A percentile compares a stretch with the other conserved stretches of the same genome.
Evolutionary conservation across 2,888 invertebrate species (phyloP).

Genomic region (Dryadula phaetusa): DNA sequence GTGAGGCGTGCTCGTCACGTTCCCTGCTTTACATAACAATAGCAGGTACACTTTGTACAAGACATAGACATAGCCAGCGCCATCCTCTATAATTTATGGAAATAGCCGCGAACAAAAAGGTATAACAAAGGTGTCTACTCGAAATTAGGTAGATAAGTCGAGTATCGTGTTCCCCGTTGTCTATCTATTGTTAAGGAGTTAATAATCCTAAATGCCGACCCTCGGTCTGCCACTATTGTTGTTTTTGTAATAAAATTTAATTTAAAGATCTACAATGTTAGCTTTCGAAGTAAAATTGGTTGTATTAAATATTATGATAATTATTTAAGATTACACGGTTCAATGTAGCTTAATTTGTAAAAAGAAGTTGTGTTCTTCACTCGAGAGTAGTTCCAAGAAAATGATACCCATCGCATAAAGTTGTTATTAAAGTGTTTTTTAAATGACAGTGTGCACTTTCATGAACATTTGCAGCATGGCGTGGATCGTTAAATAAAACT

Average conservation of each 20-base stretch:
- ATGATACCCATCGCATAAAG: constrained; percentile 31
- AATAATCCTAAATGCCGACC: constrained; percentile 76
- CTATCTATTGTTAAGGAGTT: constrained; percentile 66
- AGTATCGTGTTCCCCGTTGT: constrained; percentile 72
- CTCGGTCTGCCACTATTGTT: constrained; percentile 48
- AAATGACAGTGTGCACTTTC: constrained; percentile 42
- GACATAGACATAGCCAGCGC: constrained; percentile 54
- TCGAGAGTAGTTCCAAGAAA: constrained; percentile 29
- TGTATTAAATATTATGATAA: too few relatives aligned
- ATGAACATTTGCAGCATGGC: constrained; percentile 48
- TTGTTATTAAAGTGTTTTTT: constrained; percentile 40
- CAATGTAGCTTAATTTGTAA: not conserved
- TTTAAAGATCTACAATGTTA: constrained; percentile 34
- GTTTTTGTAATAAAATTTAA: constrained; percentile 42
- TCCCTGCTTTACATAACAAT: constrained; percentile 77
- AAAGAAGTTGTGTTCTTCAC: not conserved
- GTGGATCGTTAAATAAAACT: constrained; percentile 61
- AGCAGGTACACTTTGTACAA: constrained; percentile 69
- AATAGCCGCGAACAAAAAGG: constrained; percentile 81
- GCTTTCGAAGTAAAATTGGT: not conserved
- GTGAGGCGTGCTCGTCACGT: constrained; percentile 72
- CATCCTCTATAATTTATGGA: constrained; percentile 81
- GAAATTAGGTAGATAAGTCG: constrained; percentile 82
- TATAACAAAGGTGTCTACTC: constrained; percentile 82
- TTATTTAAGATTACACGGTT: not conserved